Percentiles rank a stretch among this genome's conserved stretches.
phyloP scores from a whole-genome alignment of 2,888 invertebrate genomes.

The Theodoxus fluviatilis region DNA sequence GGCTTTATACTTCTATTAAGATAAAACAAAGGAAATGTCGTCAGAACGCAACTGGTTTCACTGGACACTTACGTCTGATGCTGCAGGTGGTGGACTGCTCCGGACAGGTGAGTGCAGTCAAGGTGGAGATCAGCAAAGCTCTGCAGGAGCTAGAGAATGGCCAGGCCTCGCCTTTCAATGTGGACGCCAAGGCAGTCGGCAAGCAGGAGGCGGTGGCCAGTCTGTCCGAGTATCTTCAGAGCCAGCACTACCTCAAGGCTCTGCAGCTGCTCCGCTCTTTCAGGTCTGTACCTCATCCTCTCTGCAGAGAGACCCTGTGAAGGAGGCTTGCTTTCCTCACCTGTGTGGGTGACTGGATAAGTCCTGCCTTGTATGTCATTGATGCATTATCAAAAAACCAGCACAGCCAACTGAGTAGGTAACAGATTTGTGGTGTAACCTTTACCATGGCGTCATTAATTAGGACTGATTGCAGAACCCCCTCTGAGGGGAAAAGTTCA shows the following conservation, averaged over 20 bases:
- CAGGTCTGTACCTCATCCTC: slow-evolving; percentile 46
- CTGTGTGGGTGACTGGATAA: too few species aligned
- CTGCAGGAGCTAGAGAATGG: slow-evolving; percentile 61
- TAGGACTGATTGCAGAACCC: too few species aligned
- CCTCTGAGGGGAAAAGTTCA: too few species aligned
- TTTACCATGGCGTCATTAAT: too few species aligned
- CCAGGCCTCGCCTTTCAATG: slow-evolving; percentile 54
- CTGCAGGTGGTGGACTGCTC: slow-evolving; percentile 62
- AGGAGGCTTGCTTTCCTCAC: background rate
- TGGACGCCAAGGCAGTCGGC: slow-evolving; percentile 51
- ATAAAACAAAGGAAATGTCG: too few species aligned
- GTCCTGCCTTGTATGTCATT: too few species aligned
- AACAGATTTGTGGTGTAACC: too few species aligned
- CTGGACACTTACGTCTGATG: too few species aligned
- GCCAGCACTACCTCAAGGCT: slow-evolving; percentile 76
- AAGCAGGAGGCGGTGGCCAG: slow-evolving; percentile 61
- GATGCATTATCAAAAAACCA: too few species aligned
- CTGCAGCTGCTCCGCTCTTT: slow-evolving; percentile 70
- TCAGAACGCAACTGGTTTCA: too few species aligned
- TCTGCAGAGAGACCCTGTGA: background rate
- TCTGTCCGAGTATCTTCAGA: slow-evolving; percentile 70
- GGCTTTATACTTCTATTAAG: too few species aligned
- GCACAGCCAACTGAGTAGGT: too few species aligned
- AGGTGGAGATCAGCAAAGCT: slow-evolving; percentile 59
- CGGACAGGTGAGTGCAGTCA: slow-evolving; percentile 57